These are phyloP conservation scores for Daubentonia madagascariensis DNA, from an alignment of 2,113 vertebrate species.

Conservation along the genomic window DNA sequence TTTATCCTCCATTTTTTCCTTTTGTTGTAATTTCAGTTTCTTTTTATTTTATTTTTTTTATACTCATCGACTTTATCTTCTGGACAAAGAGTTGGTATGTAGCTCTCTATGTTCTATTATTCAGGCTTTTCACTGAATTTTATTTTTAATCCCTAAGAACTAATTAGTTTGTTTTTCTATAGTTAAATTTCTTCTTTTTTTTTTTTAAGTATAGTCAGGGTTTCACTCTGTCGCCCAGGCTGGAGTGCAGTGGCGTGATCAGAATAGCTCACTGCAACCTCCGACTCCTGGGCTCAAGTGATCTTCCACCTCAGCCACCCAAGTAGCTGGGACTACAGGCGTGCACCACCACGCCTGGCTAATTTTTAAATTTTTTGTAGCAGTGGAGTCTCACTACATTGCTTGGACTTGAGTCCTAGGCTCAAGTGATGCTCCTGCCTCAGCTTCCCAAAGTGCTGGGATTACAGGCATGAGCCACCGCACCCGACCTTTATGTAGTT, in stretches of 20 bases:
- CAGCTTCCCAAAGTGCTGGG: not conserved
- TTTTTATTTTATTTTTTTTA: too few species aligned
- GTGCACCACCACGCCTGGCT: not conserved
- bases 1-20: too few species aligned
- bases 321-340: not conserved
- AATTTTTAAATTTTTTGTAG: not conserved
- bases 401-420: not conserved
- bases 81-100: too few species aligned
- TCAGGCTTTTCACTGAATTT: too few species aligned
- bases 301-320: not conserved
- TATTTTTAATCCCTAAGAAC: too few species aligned
- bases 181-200: too few species aligned
- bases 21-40: too few species aligned
- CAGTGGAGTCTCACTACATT: not conserved
- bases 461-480: not conserved
- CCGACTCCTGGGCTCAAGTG: not conserved
- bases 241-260: not conserved
- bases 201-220: not conserved
- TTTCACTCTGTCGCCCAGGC: not conserved
- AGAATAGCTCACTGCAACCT: not conserved
- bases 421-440: not conserved
- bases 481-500: not conserved
- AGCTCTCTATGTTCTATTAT: too few species aligned
- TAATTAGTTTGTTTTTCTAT: too few species aligned
- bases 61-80: too few species aligned